Base-by-base conservation (phyloP, 2,797 vertebrate species). In the Pangasius larnaudii region DNA sequence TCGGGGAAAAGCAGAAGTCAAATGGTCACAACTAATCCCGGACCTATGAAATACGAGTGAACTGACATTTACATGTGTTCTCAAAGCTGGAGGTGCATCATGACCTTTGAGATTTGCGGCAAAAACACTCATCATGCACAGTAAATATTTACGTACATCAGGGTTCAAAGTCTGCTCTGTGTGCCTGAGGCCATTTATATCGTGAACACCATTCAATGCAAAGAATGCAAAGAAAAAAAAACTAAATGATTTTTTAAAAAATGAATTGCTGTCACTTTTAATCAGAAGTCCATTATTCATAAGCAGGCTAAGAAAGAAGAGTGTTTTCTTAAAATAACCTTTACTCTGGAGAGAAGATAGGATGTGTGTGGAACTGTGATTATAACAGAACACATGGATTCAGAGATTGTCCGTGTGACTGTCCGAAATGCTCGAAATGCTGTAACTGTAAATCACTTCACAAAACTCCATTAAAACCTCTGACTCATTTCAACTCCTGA, bases 81-180 rank as follows among this genome's bases (percentile, higher is more conserved):
- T 13, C 22, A 46, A 51, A 75, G 10, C 56, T 7, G 42, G 30
- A 18, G 22, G 7, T 58, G 27, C n/a, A 3, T n/a, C 36, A 53
- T 77, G 87, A 86, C 67, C 89, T 90, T 88, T 88, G 72, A 80
- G 82, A 84, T 56, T 75, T 36, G 77, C 7, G 24, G 42, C 61
- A 72, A 65, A 53, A 72, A 85, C 83, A 63, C 4, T 30, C 58
- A 80, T 84, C 6, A 39, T 27, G 71, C 79, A 65, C 69, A 79
- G 86, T 85, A 78, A 90, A 90, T 72, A 59, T 46, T 82, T 86
- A 65, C 18, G 16, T 67, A n/a, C 63, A 51, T 49, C 16, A 59
- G 56, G 56, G 80, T 58, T 82, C 69, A 87, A 33, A 87, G 84
- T 72, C 83, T 58, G 8, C 30, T 27, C 30, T 27, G 1, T 49